Percentiles rank a stretch among this genome's conserved stretches.
Conservation (phyloP, 2,888 invertebrate genomes). For the Schizaphis graminum region DNA sequence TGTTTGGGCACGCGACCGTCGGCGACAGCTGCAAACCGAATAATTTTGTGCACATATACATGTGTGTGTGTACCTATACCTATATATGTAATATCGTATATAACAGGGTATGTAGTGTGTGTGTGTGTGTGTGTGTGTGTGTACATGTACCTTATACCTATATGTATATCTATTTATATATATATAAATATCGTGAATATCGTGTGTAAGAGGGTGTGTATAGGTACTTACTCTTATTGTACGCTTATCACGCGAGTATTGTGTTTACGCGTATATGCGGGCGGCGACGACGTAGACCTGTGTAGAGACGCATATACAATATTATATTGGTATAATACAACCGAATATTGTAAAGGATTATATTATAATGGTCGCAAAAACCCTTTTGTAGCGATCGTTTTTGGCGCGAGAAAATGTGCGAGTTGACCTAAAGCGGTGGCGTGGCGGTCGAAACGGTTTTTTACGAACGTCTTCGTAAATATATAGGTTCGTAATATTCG, state of each 20-base stretch:
- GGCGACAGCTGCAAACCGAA: slow-evolving; percentile 47
- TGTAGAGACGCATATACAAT: neutral
- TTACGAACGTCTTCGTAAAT: neutral
- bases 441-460: neutral
- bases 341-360: neutral
- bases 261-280: neutral
- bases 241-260: neutral
- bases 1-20: slow-evolving; percentile 62
- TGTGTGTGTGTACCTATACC: neutral
- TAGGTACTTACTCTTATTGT: neutral
- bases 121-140: slow-evolving; percentile 13
- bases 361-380: neutral
- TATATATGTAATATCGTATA: neutral
- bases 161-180: neutral
- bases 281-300: neutral
- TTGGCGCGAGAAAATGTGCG: neutral
- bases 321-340: neutral
- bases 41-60: neutral
- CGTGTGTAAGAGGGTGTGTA: neutral
- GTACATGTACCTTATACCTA: neutral
- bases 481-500: neutral
- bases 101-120: neutral
- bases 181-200: neutral
- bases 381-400: neutral
- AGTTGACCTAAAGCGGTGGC: neutral